phyloP scores from a whole-genome alignment of 2,888 invertebrate species.

The Stenchaetothrips biformis region DNA sequence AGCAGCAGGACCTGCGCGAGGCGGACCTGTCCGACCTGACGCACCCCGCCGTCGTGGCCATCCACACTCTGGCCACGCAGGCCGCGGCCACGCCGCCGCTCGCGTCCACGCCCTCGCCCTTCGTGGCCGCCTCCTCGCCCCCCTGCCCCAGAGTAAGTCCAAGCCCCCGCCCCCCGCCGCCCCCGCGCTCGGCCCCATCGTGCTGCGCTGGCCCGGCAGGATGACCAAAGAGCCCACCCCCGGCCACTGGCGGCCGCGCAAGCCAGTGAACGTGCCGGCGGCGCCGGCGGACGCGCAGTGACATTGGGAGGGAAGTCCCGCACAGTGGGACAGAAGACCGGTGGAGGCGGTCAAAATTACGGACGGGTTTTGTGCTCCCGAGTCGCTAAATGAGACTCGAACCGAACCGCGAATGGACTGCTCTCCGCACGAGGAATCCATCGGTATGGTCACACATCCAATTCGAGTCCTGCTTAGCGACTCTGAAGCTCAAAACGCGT shows the following conservation, averaged over 20 bases:
- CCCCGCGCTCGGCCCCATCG: conserved; percentile 7
- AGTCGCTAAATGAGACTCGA: too few species aligned
- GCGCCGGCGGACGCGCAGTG: too few species aligned
- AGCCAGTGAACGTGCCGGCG: not conserved
- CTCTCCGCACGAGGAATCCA: too few species aligned
- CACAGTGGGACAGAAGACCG: too few species aligned
- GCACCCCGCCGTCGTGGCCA: conserved; percentile 41
- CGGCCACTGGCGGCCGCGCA: not conserved
- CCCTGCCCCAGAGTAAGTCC: conserved; percentile 19
- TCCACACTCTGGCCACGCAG: conserved; percentile 40
- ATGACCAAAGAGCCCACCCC: conserved; percentile 6
- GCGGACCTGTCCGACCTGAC: conserved; percentile 40
- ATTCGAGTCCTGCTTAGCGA: too few species aligned
- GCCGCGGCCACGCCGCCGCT: conserved; percentile 35
- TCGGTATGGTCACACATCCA: too few species aligned
- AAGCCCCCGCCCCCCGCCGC: not conserved
- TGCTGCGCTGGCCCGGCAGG: conserved; percentile 6
- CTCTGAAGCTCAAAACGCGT: too few species aligned
- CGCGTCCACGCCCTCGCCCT: conserved; percentile 32
- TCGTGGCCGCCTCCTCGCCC: conserved; percentile 11
- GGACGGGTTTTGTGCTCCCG: too few species aligned
- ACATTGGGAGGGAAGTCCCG: too few species aligned
- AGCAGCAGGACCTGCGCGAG: conserved; percentile 21
- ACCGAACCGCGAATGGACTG: too few species aligned
- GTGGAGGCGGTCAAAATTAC: too few species aligned